Evolutionary conservation across 2,113 vertebrate species (phyloP), one percentile per base, ranked within the genome.

Genomic region (Geococcyx californianus): DNA sequence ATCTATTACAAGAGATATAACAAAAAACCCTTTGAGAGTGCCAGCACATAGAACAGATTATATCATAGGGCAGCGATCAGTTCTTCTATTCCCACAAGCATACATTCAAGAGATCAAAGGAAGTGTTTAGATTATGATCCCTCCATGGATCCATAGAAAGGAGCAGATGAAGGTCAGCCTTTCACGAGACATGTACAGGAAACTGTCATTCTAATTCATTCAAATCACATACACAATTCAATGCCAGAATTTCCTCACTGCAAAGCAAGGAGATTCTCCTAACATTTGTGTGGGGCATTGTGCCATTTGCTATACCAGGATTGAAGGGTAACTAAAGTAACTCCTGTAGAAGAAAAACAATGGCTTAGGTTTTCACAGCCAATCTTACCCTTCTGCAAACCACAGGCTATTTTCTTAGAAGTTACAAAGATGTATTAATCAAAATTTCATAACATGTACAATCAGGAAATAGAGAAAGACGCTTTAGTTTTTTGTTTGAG

Each of bases 11-110:
- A 75, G 34, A 49, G 34, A 60, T 21, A 45, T 19, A 52, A 95
- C 87, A 94, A 75, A 88, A 83, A 81, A 77, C 56, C 82, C 70
- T 97, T 95, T 93, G 86, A 93, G 89, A 82, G 51, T 0, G 8
- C 31, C 40, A 58, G 90, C 84, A 94, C 55, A 49, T 4, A 38
- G 52, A 75, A 74, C 16, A 94, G 96, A 90, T 94, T 58, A 67
- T 89, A 95, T 92, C 90, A 87, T 15, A 82, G 82, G 38, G 87
- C 42, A 42, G 70, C 0, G 4, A 92, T 94, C 70, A 93, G 84
- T 84, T 73, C 74, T 62, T 76, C 56, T 45, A 6, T 26, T 82
- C 92, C 70, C 73, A 64, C 23, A 62, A 74, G 90, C 55, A 34
- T 47, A 72, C 64, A 47, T 45, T 82, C 11, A 11, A 33, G 28